Percentiles rank a stretch among this genome's conserved stretches.
Evolutionary conservation across 2,113 vertebrate species (phyloP).

Genomic region (Planiliza haematocheilus): DNA sequence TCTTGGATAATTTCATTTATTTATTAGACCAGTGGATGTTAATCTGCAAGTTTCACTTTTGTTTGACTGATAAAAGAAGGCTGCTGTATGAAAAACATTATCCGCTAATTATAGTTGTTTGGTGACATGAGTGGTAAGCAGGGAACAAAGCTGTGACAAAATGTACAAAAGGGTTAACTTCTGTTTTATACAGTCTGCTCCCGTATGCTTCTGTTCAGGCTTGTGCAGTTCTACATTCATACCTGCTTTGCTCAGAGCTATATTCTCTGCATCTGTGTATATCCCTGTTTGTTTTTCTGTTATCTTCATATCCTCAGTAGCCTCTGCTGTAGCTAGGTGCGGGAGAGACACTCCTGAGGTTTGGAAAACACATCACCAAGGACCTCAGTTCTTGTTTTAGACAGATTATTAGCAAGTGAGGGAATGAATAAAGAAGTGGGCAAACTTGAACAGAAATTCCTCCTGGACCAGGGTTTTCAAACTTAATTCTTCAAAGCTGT

Average conservation of each 20-base stretch:
- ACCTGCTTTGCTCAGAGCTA: not conserved
- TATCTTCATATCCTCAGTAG: conserved; percentile 34
- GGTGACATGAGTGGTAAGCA: not conserved
- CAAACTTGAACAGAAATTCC: conserved; percentile 62
- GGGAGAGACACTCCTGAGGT: conserved; percentile 46
- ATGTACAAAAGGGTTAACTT: conserved; percentile 5
- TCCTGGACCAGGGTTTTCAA: conserved; percentile 54
- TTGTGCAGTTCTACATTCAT: not conserved
- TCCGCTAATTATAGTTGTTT: conserved; percentile 9
- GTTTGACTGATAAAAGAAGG: conserved; percentile 13
- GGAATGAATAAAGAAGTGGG: conserved; percentile 59
- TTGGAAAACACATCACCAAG: conserved; percentile 57
- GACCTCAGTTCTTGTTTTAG: conserved; percentile 57
- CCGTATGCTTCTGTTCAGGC: not conserved
- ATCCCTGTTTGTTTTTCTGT: conserved; percentile 53
- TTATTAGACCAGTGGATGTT: conserved; percentile 18
- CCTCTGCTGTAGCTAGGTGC: conserved; percentile 25
- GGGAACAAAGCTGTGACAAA: not conserved
- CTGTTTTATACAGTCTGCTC: not conserved
- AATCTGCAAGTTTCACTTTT: conserved; percentile 14
- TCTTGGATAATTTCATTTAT: conserved; percentile 30
- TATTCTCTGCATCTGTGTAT: conserved; percentile 22
- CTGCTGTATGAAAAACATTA: conserved; percentile 11
- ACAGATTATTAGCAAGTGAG: conserved; percentile 68
- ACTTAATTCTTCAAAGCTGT: conserved; percentile 68